Conservation (phyloP, 2,888 invertebrate genomes). For the Xanthorhoe spadicearia region DNA sequence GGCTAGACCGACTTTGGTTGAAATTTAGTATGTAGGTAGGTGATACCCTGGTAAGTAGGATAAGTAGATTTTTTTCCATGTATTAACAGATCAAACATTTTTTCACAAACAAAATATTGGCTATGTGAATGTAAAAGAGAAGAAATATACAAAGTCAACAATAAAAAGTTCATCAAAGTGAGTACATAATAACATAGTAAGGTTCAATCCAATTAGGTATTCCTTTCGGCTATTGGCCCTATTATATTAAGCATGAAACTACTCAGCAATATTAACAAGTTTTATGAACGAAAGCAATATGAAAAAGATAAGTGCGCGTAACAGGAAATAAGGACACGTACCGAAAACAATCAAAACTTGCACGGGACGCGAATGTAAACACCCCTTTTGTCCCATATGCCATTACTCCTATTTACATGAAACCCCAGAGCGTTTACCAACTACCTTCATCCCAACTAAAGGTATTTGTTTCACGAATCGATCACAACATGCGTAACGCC, state of each 20-base stretch:
- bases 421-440: constrained; percentile 39
- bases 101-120: neutral
- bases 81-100: neutral
- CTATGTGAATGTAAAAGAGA: neutral
- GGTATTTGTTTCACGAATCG: constrained; percentile 44
- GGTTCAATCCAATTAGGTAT: constrained; percentile 25
- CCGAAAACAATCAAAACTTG: constrained; percentile 45
- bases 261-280: constrained; percentile 22
- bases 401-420: constrained; percentile 44
- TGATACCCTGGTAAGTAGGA: too few species aligned
- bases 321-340: constrained; percentile 40
- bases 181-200: constrained; percentile 16
- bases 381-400: constrained; percentile 42
- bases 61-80: too few species aligned
- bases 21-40: too few species aligned
- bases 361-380: constrained; percentile 40
- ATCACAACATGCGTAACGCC: constrained; percentile 35
- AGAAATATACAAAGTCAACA: neutral
- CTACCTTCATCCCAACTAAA: constrained; percentile 36
- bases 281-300: constrained; percentile 26
- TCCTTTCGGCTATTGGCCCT: constrained; percentile 7
- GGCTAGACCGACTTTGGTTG: too few species aligned
- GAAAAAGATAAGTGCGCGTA: constrained; percentile 9
- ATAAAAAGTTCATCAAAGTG: neutral
- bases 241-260: constrained; percentile 17